Conservation (phyloP, 2,888 invertebrate species). For the Phragmatobia fuliginosa region DNA sequence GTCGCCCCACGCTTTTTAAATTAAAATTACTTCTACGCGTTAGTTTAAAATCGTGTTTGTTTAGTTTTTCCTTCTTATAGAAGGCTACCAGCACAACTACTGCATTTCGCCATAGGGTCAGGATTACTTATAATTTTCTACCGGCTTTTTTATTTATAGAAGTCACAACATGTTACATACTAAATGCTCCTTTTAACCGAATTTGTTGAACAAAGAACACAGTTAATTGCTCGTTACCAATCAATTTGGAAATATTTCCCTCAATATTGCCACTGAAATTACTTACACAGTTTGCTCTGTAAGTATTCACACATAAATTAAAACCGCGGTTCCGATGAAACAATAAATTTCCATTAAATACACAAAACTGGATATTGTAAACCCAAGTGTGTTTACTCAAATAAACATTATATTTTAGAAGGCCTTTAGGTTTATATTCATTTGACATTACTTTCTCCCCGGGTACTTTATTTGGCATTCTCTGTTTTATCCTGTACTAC, state of each 20-base stretch:
- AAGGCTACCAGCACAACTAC: no score
- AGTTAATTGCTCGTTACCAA: neutral
- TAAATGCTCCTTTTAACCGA: neutral
- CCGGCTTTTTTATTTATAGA: no score
- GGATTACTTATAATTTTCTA: no score
- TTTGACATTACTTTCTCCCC: slow-evolving; percentile 65
- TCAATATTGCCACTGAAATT: neutral
- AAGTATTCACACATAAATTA: slow-evolving; percentile 28
- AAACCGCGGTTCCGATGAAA: slow-evolving; percentile 12
- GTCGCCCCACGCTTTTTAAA: no score
- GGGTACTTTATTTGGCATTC: slow-evolving; percentile 68
- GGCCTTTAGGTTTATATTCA: slow-evolving; percentile 59
- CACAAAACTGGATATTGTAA: slow-evolving; percentile 2
- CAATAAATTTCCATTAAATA: slow-evolving; percentile 37
- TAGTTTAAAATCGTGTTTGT: no score
- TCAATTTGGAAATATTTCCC: neutral
- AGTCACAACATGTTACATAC: no score
- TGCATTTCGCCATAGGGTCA: no score
- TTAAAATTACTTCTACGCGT: no score
- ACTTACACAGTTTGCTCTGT: neutral
- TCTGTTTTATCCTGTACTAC: slow-evolving; percentile 40
- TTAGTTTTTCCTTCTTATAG: no score
- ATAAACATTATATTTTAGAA: slow-evolving; percentile 59
- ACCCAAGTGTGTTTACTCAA: slow-evolving; percentile 26
- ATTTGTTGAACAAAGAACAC: neutral